These are phyloP conservation scores for Cacoxenus indagator DNA, from an alignment of 2,888 invertebrate species.

Conservation along the genomic window DNA sequence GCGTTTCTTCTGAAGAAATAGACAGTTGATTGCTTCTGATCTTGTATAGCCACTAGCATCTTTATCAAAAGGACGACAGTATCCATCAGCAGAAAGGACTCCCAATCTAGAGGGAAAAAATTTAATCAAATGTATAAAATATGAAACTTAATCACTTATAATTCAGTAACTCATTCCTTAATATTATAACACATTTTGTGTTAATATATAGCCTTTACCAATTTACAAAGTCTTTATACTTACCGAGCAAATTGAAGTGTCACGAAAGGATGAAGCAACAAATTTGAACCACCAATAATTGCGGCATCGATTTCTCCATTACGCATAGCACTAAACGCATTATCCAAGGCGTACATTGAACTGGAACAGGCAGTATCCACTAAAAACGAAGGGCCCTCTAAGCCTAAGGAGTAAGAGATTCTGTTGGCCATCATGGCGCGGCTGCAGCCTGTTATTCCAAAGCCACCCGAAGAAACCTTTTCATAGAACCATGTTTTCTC, in stretches of 20 bases:
- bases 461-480: constrained; percentile 73
- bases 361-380: constrained; percentile 97
- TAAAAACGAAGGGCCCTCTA: constrained; percentile 89
- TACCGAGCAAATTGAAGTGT: constrained; percentile 88
- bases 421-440: constrained; percentile 94
- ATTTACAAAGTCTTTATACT: no score
- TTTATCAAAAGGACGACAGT: constrained; percentile 92
- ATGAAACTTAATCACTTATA: no score
- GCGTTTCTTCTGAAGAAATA: constrained; percentile 81
- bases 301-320: constrained; percentile 89
- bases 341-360: constrained; percentile 88
- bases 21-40: constrained; percentile 82
- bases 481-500: no score
- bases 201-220: no score
- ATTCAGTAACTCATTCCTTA: no score
- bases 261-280: constrained; percentile 89
- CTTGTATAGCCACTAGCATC: constrained; percentile 85
- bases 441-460: constrained; percentile 79
- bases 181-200: constrained; percentile 5
- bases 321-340: constrained; percentile 82
- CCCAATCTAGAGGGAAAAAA: constrained; percentile 73
- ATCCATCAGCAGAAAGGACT: constrained; percentile 86
- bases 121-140: no score
- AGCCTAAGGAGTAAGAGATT: no score
- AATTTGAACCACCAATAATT: constrained; percentile 88